Evolutionary conservation across 2,888 invertebrate species (phyloP).

Genomic region (Macrostomum cliftonense): DNA sequence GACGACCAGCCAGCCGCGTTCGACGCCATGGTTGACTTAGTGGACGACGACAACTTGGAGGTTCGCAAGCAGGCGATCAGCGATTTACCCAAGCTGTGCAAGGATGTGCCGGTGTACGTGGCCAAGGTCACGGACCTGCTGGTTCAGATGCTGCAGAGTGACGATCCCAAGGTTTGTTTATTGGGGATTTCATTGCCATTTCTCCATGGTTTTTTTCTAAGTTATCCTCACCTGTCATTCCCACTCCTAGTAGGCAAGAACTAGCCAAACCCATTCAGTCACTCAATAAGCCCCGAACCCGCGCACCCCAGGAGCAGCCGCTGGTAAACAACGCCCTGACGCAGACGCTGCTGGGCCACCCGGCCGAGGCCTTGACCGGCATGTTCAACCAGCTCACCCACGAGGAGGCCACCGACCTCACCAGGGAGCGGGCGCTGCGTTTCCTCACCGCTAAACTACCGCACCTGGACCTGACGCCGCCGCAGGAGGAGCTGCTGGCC

Average conservation of each 20-base stretch:
- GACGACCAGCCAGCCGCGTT: conserved; percentile 63
- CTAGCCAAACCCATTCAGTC: too few relatives aligned
- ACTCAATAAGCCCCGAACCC: too few relatives aligned
- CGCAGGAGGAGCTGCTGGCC: conserved; percentile 53
- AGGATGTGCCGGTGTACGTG: conserved; percentile 61
- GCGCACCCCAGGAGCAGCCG: conserved; percentile 1
- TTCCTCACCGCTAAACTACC: conserved; percentile 54
- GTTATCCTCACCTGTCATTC: too few relatives aligned
- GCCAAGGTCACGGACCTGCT: conserved; percentile 72
- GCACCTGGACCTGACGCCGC: conserved; percentile 55
- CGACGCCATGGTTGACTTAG: conserved; percentile 74
- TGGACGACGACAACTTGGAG: conserved; percentile 81
- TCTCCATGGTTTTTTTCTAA: too few relatives aligned
- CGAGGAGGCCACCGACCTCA: conserved; percentile 49
- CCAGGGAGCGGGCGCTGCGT: conserved; percentile 66
- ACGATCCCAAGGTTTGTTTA: conserved; percentile 47
- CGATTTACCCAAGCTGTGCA: conserved; percentile 66
- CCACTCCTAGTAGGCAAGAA: too few relatives aligned
- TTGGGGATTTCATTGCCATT: too few relatives aligned
- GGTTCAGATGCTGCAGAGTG: conserved; percentile 68
- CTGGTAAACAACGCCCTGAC: conserved; percentile 1
- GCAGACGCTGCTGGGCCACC: neutral
- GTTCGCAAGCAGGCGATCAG: conserved; percentile 83
- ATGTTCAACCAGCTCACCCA: conserved; percentile 17
- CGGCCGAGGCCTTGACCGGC: conserved; percentile 46